Conservation (phyloP, 1,140 invertebrate genomes). For the Parasteatoda tepidariorum region DNA sequence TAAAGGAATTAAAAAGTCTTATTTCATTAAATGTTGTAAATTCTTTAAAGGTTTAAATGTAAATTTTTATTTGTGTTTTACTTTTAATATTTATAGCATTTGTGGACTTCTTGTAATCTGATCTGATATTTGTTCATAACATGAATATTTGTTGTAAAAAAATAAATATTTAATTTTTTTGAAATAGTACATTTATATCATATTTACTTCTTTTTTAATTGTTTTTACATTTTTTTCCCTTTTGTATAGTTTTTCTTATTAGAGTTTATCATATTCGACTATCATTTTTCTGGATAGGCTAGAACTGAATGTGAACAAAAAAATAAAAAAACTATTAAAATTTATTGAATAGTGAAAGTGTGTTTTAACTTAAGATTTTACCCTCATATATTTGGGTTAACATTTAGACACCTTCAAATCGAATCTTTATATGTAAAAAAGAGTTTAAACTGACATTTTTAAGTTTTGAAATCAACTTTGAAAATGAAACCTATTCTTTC, state of each 20-base stretch:
- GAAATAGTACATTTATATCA: background rate
- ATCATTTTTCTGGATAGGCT: background rate
- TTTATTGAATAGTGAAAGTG: background rate
- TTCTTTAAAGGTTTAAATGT: too few species aligned
- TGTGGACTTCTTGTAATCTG: too few species aligned
- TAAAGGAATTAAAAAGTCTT: too few species aligned
- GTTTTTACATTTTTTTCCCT: background rate
- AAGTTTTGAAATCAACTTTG: too few species aligned
- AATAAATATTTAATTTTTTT: background rate
- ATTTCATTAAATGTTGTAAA: too few species aligned
- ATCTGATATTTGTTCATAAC: background rate
- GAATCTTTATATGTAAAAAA: background rate
- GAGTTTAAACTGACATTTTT: too few species aligned
- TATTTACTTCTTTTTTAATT: background rate
- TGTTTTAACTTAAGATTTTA: background rate
- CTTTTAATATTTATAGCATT: too few species aligned
- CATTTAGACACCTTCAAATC: background rate
- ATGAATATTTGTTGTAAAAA: background rate
- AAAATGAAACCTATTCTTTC: too few species aligned
- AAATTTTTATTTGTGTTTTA: too few species aligned
- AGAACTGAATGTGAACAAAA: background rate
- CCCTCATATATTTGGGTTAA: background rate
- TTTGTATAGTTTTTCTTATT: background rate
- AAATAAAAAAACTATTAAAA: background rate
- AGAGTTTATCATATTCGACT: background rate